Percentiles rank a stretch among this genome's conserved stretches.
These are phyloP conservation scores for Rhombomys opimus DNA, from an alignment of 2,113 vertebrate genomes.

Conservation along the genomic window DNA sequence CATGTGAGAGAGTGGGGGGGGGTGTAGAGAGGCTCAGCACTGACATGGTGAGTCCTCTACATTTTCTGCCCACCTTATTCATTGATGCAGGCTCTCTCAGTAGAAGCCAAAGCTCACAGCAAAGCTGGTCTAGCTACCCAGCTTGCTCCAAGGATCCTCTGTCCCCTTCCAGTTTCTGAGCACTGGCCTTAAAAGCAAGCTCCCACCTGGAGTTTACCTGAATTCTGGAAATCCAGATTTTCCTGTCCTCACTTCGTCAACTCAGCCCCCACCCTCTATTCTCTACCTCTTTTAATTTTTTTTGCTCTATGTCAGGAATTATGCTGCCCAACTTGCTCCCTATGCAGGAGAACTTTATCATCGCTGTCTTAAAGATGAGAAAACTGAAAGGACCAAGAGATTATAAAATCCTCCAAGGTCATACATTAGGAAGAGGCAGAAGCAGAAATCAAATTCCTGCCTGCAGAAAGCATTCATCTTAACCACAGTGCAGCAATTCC, in stretches of 20 bases:
- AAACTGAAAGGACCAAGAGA: neutral
- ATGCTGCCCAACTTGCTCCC: neutral
- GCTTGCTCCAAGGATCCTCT: neutral
- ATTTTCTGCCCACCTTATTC: neutral
- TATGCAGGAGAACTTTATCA: neutral
- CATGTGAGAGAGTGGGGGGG: neutral
- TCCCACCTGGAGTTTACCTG: neutral
- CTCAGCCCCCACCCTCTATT: too few species aligned
- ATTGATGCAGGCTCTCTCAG: neutral
- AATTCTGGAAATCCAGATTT: neutral
- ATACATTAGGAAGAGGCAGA: neutral
- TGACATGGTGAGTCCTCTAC: neutral
- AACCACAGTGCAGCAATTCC: neutral
- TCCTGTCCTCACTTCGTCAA: neutral
- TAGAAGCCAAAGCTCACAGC: neutral
- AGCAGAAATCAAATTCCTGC: slow-evolving; percentile 2
- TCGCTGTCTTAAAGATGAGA: neutral
- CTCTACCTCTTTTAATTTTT: neutral
- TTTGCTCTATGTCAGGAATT: neutral
- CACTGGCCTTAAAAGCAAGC: neutral
- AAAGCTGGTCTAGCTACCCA: neutral
- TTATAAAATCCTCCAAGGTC: neutral
- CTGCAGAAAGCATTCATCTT: neutral
- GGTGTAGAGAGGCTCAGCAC: too few species aligned
- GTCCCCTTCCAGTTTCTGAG: neutral